Percentiles rank a stretch among this genome's conserved stretches.
Conservation (phyloP, 2,888 invertebrate species). For the Scelioninae gen. 1 region DNA sequence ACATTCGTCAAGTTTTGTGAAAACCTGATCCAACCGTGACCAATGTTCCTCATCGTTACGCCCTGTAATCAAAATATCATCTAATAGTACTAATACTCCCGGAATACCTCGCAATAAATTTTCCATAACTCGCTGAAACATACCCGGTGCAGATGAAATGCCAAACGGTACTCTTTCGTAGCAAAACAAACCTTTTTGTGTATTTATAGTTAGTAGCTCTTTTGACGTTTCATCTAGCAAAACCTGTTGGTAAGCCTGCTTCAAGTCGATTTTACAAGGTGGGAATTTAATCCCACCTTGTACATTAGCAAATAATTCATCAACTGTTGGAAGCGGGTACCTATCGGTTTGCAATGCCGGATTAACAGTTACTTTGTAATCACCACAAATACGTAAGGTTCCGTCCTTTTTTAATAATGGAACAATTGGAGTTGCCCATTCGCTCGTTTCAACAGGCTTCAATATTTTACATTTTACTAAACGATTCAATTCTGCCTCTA, state of each 20-base stretch:
- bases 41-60: slow-evolving; percentile 37
- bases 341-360: neutral
- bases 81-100: slow-evolving; percentile 79
- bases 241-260: slow-evolving; percentile 10
- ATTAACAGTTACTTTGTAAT: slow-evolving; percentile 14
- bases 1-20: neutral
- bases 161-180: slow-evolving; percentile 48
- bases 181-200: slow-evolving; percentile 7
- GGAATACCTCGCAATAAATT: slow-evolving; percentile 76
- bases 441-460: slow-evolving; percentile 63
- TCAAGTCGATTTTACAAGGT: slow-evolving; percentile 26
- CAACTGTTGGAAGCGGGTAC: slow-evolving; percentile 7
- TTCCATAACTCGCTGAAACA: slow-evolving; percentile 77
- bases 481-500: slow-evolving; percentile 1
- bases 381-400: slow-evolving; percentile 70
- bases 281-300: slow-evolving; percentile 8
- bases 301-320: neutral
- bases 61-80: slow-evolving; percentile 81
- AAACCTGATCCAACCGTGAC: neutral
- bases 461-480: neutral
- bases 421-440: slow-evolving; percentile 79
- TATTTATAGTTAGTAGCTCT: slow-evolving; percentile 11
- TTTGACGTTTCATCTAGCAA: slow-evolving; percentile 13
- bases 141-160: slow-evolving; percentile 74
- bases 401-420: slow-evolving; percentile 78